Evolutionary conservation across 2,797 vertebrate genomes (phyloP), one percentile per base, ranked within the genome.

Genomic region (Dermochelys coriacea): DNA sequence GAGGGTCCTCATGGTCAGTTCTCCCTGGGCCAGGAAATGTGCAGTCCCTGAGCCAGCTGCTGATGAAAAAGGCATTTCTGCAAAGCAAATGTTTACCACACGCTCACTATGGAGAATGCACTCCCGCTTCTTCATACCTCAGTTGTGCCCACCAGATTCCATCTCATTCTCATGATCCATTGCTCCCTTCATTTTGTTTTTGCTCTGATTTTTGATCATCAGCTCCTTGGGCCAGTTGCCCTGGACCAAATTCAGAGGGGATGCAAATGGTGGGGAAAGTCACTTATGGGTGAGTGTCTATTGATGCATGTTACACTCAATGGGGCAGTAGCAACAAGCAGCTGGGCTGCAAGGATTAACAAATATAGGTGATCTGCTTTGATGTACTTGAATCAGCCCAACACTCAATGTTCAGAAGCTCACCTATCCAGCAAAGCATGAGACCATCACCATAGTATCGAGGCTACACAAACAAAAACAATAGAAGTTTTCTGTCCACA

Each of bases 31-130:
- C 27, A 37, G 19, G n/a, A 68, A 37, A 41, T 11, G 74, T 27
- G 27, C 45, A 47, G 41, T 5, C 74, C 4, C 41, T 8, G 12
- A 68, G 31, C 15, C 11, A 45, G 61, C 41, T 45, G 25, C 14
- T 27, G 25, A 77, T 0, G 64, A 21, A 37, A 21, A 68, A 1
- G 52, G 31, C n/a, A 5, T 0, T 68, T 47, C 57, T 6, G 57
- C 18, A 81, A 82, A 50, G 80, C 21, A 29, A 45, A n/a, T 16
- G n/a, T 25, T 14, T 25, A n/a, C 12, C 12, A 5, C 34, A 50
- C 0, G 8, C 0, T 0, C 49, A 37, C 2, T 1, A 29, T 1
- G 47, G 6, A 49, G 25, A 21, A 71, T 64, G 23, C 3, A 4
- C 57, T 41, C 79, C 50, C 45, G 57, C 52, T 79, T 37, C 18